Evolutionary conservation across 2,113 vertebrate genomes (phyloP), one percentile per base, ranked within the genome.

Genomic region (Neolamprologus toae): DNA sequence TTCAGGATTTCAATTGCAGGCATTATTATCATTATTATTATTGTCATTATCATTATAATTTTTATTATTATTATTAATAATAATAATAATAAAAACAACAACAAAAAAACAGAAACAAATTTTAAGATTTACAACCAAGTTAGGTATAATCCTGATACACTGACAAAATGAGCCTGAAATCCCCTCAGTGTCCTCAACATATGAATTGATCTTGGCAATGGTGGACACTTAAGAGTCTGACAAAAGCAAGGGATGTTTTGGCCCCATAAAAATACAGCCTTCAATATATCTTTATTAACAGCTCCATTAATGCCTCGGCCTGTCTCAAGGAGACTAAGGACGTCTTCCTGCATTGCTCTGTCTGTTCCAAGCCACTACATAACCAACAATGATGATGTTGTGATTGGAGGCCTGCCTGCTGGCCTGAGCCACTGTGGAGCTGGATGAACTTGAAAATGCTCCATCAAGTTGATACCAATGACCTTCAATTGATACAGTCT

Each of bases 311-410:
- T 86, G 86, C 23, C 35, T 61, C 4, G 37, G 83, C 33, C 80
- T 14, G 90, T 89, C 89, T 90, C 82, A 93, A 93, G 90, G 93
- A 95, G 89, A 94, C 49, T 6, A n/a, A 73, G 86, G 84, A 93
- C 68, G 37, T 81, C 86, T 86, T 82, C 87, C 53, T 47, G n/a
- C 78, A 79, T 84, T 26, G 16, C 73, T 63, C 26, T 9, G 31
- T 81, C 76, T 53, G 23, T 33, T 89, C 73, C 76, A 28, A 89
- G 80, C 45, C 53, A 66, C 85, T 84, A 63, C 84, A 87, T 90
- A 80, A 90, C 71, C 59, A 92, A 86, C 81, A 71, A 90, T 79
- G 82, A 91, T 16, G 17, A 84, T 80, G 13, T 40, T 11, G 33
- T 47, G 80, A 76, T 88, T 91, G 90, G 86, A 92, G 86, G 49